Evolutionary conservation across 30 jellyfish, hydroid and myxozoan species (phyloP), one percentile per base, ranked within the genome.

Genomic region (Calvadosia cruxmelitensis): DNA sequence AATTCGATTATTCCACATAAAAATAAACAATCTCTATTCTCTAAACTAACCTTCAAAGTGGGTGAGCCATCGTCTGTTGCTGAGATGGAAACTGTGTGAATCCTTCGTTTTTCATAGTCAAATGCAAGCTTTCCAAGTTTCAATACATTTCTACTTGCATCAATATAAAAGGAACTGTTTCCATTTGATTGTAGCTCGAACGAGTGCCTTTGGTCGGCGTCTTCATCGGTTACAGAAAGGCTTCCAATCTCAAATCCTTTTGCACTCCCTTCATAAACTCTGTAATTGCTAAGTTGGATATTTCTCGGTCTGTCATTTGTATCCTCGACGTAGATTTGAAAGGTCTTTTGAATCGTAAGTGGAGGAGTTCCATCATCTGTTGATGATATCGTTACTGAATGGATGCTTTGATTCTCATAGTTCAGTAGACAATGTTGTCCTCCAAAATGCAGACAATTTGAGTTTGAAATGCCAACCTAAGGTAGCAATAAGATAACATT

Each of bases 1-100:
- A n/a, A n/a, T n/a, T n/a, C n/a, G n/a, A n/a, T n/a, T n/a, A n/a
- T n/a, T n/a, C n/a, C n/a, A n/a, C n/a, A n/a, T n/a, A n/a, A n/a
- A n/a, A n/a, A n/a, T n/a, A n/a, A n/a, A n/a, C n/a, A n/a, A n/a
- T n/a, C n/a, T n/a, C n/a, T n/a, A n/a, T n/a, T n/a, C 20, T 42
- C 10, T 10, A 15, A 3, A 25, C 81, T 32, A 36, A 79, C 93
- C 73, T 42, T 75, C 52, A 78, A 13, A 13, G 84, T 52, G 13
- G 96, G 96, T 23, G 28, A 64, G 13, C 96, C 96, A 68, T 78
- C 52, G 65, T 86, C 96, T 15, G 84, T 64, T 16, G 76, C 96
- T 31, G 66, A 65, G 49, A 79, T 94, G 2, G 82, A 63, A 13
- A 86, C 53, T 42, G 34, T 34, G 69, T 86, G 93, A 0, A 35